Evolutionary conservation across 2,888 invertebrate genomes (phyloP).

Genomic region (Molorchus minor): DNA sequence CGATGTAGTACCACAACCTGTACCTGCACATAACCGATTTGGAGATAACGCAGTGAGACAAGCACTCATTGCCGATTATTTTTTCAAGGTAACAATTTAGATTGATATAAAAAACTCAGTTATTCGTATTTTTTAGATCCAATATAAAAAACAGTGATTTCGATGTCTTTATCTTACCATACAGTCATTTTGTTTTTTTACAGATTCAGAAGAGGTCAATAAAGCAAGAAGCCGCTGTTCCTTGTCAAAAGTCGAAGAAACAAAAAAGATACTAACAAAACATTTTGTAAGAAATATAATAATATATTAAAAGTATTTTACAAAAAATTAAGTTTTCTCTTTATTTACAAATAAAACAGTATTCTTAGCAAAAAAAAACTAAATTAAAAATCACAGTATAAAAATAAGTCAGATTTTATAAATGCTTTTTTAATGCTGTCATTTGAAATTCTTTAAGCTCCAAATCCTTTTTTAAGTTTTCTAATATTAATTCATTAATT

Average conservation of each 20-base stretch:
- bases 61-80: neutral
- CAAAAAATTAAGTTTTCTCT: too few relatives aligned
- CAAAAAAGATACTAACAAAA: too few relatives aligned
- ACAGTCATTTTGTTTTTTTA: too few relatives aligned
- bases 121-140: neutral
- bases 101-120: neutral
- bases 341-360: too few relatives aligned
- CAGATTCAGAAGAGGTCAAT: too few relatives aligned
- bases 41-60: neutral
- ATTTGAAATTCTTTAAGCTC: neutral
- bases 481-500: neutral
- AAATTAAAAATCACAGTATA: too few relatives aligned
- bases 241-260: too few relatives aligned
- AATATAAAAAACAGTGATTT: neutral
- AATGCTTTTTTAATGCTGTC: neutral
- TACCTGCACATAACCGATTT: neutral
- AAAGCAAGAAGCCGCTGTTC: too few relatives aligned
- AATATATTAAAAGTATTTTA: too few relatives aligned
- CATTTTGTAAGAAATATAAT: too few relatives aligned
- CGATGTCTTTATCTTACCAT: neutral
- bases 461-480: neutral
- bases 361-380: neutral
- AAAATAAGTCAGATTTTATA: too few relatives aligned
- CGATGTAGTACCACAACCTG: neutral
- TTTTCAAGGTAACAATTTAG: slow-evolving; percentile 1